Evolutionary conservation across 2,797 vertebrate genomes (phyloP).

Genomic region (Pangasius krempfi): DNA sequence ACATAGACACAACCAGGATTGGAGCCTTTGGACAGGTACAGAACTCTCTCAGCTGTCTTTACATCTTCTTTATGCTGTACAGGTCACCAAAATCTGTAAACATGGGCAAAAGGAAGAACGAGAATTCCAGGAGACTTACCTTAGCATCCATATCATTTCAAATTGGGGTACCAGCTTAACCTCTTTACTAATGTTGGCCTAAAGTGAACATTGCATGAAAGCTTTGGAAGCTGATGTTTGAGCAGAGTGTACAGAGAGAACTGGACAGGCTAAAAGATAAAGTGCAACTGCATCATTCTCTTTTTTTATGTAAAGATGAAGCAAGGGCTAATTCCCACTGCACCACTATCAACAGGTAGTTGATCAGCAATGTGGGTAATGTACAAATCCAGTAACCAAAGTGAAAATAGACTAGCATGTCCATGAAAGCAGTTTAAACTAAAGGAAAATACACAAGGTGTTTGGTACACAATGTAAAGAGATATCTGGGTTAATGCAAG

Average conservation of each 20-base stretch:
- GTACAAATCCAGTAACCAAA: neutral
- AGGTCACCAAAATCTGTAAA: neutral
- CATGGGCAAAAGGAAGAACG: neutral
- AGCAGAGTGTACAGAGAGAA: neutral
- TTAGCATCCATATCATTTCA: neutral
- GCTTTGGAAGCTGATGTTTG: neutral
- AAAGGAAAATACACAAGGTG: too few species aligned
- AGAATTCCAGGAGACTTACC: neutral
- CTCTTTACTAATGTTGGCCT: neutral
- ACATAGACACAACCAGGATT: constrained; percentile 85
- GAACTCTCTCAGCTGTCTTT: neutral
- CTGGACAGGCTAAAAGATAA: neutral
- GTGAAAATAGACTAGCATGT: neutral
- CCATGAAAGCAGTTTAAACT: too few species aligned
- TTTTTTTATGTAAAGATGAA: neutral
- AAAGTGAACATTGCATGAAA: neutral
- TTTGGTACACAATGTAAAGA: neutral
- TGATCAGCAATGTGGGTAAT: neutral
- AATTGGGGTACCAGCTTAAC: neutral
- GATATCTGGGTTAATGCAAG: neutral
- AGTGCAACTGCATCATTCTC: neutral
- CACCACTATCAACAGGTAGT: neutral
- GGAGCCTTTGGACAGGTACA: constrained; percentile 93
- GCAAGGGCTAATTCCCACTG: neutral
- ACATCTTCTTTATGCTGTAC: neutral